phyloP scores from a whole-genome alignment of 2,113 vertebrate genomes.

The Serilophus lunatus region DNA sequence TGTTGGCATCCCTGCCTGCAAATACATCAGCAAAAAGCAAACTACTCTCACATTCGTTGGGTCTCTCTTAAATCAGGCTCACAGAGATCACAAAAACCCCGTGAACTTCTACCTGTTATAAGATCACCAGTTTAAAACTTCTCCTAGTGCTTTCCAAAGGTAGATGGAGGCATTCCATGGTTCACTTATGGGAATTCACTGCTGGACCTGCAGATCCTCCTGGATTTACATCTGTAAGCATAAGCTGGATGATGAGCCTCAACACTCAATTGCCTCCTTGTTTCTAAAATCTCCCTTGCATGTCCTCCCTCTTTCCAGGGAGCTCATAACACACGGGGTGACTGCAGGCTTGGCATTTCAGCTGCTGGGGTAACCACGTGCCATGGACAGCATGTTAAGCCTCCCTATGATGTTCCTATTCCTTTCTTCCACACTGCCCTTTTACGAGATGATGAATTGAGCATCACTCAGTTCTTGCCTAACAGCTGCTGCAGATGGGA shows the following conservation, averaged over 20 bases:
- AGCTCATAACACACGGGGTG: neutral
- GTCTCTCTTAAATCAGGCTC: neutral
- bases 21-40: neutral
- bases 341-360: neutral
- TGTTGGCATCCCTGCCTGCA: neutral
- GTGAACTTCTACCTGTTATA: neutral
- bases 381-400: accelerated
- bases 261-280: neutral
- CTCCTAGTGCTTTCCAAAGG: neutral
- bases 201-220: neutral
- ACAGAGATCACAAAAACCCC: neutral
- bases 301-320: neutral
- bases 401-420: neutral
- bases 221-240: accelerated
- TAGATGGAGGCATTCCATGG: neutral
- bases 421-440: neutral
- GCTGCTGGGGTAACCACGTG: neutral
- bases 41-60: too few relatives aligned
- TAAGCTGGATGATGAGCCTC: neutral
- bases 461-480: neutral
- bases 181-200: neutral
- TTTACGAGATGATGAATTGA: neutral
- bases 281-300: neutral
- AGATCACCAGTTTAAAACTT: neutral
- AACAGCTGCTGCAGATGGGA: neutral